Evolutionary conservation across 1,140 invertebrate species (phyloP), one percentile per base, ranked within the genome.

Genomic region (Zeugodacus cucurbitae): DNA sequence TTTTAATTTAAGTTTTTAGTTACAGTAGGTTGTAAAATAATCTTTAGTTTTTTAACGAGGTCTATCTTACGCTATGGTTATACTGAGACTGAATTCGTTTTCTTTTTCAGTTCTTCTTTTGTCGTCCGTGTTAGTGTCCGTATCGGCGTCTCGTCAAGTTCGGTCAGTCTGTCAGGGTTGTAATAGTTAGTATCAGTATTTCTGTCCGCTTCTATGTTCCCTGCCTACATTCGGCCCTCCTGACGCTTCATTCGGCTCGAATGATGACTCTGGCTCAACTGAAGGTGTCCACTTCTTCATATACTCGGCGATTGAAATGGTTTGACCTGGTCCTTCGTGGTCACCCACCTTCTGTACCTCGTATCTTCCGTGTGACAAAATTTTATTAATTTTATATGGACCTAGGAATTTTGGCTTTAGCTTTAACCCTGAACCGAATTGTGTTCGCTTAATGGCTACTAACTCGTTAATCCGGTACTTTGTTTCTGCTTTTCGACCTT

Each of bases 391-490:
- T 48, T 90, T 74, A 86, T 94, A 93, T 0, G 92, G 92, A 10
- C 92, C 92, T n/a, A 93, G 88, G 89, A 90, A 94, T 58, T 93
- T 93, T 17, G 88, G 89, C 41, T 89, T 88, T 14, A 94, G 29
- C 58, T 94, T 94, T 17, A 91, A 37, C 1, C 91, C 93, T 29
- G 89, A 44, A 3, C 89, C 89, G 88, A 91, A 91, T 44, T 93
- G 93, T 1, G 93, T 93, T 64, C 92, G 87, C 86, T 93, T 92
- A 22, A 94, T 94, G 22, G 92, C 93, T 4, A 94, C 93, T 58
- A 92, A 44, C 82, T 94, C 92, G 29, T 90, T 90, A 22, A 89
- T 86, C 17, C 90, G 87, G 87, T 93, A 93, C 32, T 86, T 59
- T 26, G 20, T 89, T 62, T 88, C 87, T 74, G 74, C 26, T 37